Evolutionary conservation across 2,888 invertebrate species (phyloP).

Genomic region (Pandemis heparana): DNA sequence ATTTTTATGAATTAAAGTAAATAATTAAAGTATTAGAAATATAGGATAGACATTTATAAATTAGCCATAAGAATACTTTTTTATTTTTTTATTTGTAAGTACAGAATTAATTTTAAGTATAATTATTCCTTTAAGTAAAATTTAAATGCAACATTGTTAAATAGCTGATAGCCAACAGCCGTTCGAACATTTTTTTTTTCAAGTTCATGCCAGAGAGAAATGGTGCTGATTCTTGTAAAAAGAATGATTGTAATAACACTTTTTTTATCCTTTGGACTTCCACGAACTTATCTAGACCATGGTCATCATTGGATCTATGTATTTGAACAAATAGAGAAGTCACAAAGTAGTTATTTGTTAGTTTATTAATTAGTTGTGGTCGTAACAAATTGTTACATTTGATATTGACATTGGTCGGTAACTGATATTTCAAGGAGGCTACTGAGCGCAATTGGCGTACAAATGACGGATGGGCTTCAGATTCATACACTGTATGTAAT

Average conservation of each 20-base stretch:
- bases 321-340: background rate
- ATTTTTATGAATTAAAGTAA: conserved; percentile 41
- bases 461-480: too few species aligned
- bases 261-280: background rate
- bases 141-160: background rate
- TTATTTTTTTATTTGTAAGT: conserved; percentile 38
- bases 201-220: background rate
- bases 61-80: conserved; percentile 31
- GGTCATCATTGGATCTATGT: background rate
- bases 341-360: background rate
- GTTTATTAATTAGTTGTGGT: background rate
- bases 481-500: too few species aligned
- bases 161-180: background rate
- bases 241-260: background rate
- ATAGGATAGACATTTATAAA: conserved; percentile 40
- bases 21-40: conserved; percentile 29
- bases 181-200: background rate
- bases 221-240: background rate
- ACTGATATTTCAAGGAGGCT: background rate
- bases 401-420: background rate
- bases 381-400: background rate
- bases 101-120: conserved; percentile 23
- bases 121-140: background rate
- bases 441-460: too few species aligned
- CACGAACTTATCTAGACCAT: background rate